Base-by-base conservation (phyloP, 2,113 vertebrate genomes). In the Podiceps cristatus region DNA sequence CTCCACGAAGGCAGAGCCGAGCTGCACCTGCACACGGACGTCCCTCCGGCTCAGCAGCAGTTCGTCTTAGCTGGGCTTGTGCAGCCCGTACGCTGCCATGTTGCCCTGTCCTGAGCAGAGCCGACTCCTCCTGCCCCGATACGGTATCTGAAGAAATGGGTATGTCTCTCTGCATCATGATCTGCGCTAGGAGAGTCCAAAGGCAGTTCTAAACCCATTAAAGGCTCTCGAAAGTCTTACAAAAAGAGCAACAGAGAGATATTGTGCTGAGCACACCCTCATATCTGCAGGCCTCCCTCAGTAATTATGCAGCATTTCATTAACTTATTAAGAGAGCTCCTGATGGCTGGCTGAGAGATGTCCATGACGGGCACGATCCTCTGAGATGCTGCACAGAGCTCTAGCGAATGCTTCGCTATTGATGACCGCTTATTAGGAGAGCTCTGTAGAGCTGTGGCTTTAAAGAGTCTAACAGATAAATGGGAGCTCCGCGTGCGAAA, bases 81-180 rank as follows among this genome's bases (percentile, higher is more conserved):
- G 29, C 49, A 42, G 66, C 40, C 50, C 40, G 2, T 2, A 5
- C 29, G 0, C n/a, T 7, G 3, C 18, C 53, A 8, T 5, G 2
- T 3, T 7, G 22, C 56, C 27, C 27, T 18, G 47, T 9, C 33
- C 10, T 4, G 7, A 52, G 85, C 75, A n/a, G 28, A 13, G 47
- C 11, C 24, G 10, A 8, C 49, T 62, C 66, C 24, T 64, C 75
- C 66, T n/a, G 50, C 42, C 71, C 69, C 3, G 27, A 19, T 5
- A 11, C 0, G 1, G 1, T 6, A 13, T 7, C 45, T 18, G n/a
- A 80, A 47, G 40, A 60, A 29, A 55, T 0, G 5, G 47, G 13
- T 8, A 6, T 7, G 56, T 24, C 47, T 47, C 40, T 29, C 37
- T 4, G 0, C 4, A 35, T 7, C 67, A 24, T 58, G 7, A 31